phyloP scores from a whole-genome alignment of 2,113 vertebrate species.

The Rhinolophus ferrumequinum region DNA sequence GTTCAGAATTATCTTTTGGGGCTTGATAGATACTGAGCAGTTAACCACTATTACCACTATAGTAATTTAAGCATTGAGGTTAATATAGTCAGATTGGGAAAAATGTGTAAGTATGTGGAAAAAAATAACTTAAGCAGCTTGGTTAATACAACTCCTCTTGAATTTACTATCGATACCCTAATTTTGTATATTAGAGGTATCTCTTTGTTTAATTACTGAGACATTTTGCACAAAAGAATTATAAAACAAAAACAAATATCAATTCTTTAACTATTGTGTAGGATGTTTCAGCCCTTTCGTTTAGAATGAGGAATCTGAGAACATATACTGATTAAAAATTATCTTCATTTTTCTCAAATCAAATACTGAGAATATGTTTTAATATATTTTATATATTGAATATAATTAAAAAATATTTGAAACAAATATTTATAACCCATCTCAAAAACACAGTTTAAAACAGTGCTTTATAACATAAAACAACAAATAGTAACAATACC shows the following conservation, averaged over 20 bases:
- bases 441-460: neutral
- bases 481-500: neutral
- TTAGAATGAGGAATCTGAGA: neutral
- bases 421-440: neutral
- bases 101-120: neutral
- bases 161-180: neutral
- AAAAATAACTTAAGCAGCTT: neutral
- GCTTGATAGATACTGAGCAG: neutral
- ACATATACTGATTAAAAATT: neutral
- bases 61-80: neutral
- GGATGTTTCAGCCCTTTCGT: neutral
- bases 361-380: neutral
- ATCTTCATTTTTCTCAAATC: constrained; percentile 28
- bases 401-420: neutral
- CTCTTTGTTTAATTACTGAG: neutral
- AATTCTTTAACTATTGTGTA: neutral
- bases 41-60: neutral
- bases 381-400: neutral
- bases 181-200: neutral
- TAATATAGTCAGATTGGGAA: neutral
- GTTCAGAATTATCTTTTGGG: neutral
- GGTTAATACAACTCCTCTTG: neutral
- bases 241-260: neutral
- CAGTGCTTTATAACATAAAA: neutral
- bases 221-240: constrained; percentile 36